These are phyloP conservation scores for Brachypterus glaber DNA, from an alignment of 2,888 invertebrate genomes.

Conservation along the genomic window DNA sequence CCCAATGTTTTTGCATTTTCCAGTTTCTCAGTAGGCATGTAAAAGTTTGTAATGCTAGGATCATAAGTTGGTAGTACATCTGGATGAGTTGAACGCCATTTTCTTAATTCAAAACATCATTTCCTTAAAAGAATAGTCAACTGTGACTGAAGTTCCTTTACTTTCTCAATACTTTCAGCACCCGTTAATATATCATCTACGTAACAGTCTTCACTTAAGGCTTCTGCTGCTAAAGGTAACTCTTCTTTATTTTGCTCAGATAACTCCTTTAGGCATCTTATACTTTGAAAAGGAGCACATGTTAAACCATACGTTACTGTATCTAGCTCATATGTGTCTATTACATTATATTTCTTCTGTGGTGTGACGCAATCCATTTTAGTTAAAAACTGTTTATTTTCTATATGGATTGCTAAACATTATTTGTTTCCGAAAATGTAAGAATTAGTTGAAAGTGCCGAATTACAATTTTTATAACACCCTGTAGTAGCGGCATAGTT, in stretches of 20 bases:
- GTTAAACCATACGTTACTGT: slow-evolving; percentile 8
- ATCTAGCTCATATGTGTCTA: neutral
- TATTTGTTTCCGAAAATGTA: no score
- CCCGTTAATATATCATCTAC: slow-evolving; percentile 9
- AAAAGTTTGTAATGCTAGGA: neutral
- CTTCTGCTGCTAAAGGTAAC: slow-evolving; percentile 1
- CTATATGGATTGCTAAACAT: no score
- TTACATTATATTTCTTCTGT: no score
- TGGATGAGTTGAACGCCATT: slow-evolving; percentile 7
- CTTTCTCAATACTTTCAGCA: neutral
- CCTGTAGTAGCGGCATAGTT: no score
- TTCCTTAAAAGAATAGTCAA: neutral
- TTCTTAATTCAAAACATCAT: slow-evolving; percentile 5
- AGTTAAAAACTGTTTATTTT: no score
- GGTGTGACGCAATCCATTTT: no score
- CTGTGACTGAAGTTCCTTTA: neutral
- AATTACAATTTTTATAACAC: no score
- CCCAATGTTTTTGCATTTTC: slow-evolving; percentile 4
- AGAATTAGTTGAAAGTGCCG: no score
- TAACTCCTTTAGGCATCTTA: slow-evolving; percentile 6
- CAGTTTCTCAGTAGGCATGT: neutral
- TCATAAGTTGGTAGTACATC: slow-evolving; percentile 1
- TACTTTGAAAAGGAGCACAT: slow-evolving; percentile 4
- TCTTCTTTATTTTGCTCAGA: neutral
- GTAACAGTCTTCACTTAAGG: slow-evolving; percentile 5